These are phyloP conservation scores for Cuculus canorus DNA, from an alignment of 2,797 vertebrate species.

Conservation along the genomic window DNA sequence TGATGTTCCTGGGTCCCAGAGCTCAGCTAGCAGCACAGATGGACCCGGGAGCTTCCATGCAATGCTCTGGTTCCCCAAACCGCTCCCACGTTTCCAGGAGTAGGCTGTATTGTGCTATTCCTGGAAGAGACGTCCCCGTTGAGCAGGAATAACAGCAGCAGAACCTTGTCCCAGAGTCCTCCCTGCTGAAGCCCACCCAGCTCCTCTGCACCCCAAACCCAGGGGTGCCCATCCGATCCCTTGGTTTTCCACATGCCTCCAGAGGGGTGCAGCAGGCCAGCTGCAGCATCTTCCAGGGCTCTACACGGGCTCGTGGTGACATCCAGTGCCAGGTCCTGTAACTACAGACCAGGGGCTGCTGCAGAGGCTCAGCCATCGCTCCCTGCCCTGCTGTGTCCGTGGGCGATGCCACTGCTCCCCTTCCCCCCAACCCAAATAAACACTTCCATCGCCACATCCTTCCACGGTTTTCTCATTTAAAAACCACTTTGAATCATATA, in stretches of 20 bases:
- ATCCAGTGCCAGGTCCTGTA: neutral
- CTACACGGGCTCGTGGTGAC: neutral
- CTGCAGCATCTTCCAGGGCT: neutral
- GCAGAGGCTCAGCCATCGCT: neutral
- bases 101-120: rapidly evolving
- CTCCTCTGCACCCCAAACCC: too few species aligned
- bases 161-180: rapidly evolving
- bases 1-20: rapidly evolving
- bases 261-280: neutral
- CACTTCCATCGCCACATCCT: rapidly evolving
- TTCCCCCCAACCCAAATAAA: neutral
- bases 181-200: neutral
- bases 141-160: neutral
- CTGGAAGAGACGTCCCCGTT: neutral
- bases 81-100: rapidly evolving
- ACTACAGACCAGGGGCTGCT: neutral
- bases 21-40: neutral
- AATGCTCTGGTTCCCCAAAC: rapidly evolving
- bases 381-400: rapidly evolving
- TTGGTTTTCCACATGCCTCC: neutral
- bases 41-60: neutral
- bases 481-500: rapidly evolving
- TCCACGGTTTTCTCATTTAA: rapidly evolving
- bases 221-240: too few species aligned
- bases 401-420: rapidly evolving